Evolutionary conservation across 1,140 invertebrate species (phyloP).

Genomic region (Drosophila fuyamai): DNA sequence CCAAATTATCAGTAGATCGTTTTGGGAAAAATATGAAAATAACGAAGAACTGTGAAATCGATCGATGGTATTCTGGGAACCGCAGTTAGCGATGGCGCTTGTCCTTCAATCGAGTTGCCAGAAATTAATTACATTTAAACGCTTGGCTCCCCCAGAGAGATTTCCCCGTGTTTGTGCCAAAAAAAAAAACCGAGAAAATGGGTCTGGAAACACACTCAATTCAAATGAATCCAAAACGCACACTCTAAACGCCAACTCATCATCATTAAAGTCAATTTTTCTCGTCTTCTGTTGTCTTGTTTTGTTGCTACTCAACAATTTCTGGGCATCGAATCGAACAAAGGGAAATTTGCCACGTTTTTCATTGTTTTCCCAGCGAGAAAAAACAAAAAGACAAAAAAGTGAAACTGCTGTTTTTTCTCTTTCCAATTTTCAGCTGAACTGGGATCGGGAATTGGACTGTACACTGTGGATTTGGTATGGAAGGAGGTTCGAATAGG

Average conservation of each 20-base stretch:
- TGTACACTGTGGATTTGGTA: constrained; percentile 1
- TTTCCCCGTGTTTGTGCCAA: constrained; percentile 66
- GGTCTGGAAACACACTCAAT: constrained; percentile 40
- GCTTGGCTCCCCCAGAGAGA: constrained; percentile 42
- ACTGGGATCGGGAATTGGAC: constrained; percentile 46
- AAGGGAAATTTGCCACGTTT: constrained; percentile 83
- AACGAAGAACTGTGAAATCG: constrained; percentile 66
- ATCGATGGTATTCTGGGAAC: constrained; percentile 61
- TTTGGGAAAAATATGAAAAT: constrained; percentile 44
- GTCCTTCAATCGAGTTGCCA: constrained; percentile 27
- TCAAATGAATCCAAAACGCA: constrained; percentile 65
- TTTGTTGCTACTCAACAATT: constrained; percentile 68
- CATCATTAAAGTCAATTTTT: constrained; percentile 81
- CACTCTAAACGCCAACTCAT: constrained; percentile 80
- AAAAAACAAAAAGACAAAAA: constrained; percentile 47
- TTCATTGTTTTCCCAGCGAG: constrained; percentile 71
- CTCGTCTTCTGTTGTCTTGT: constrained; percentile 49
- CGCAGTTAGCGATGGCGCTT: constrained; percentile 10
- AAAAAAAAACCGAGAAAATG: constrained; percentile 47
- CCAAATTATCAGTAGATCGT: constrained; percentile 68
- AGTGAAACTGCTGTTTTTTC: constrained; percentile 68
- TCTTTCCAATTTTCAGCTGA: constrained; percentile 57
- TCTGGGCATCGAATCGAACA: constrained; percentile 75
- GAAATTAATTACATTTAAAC: constrained; percentile 76
- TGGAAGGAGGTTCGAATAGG: constrained; percentile 24